phyloP scores from a whole-genome alignment of 2,888 invertebrate genomes.

The Barypeithes pellucidus region DNA sequence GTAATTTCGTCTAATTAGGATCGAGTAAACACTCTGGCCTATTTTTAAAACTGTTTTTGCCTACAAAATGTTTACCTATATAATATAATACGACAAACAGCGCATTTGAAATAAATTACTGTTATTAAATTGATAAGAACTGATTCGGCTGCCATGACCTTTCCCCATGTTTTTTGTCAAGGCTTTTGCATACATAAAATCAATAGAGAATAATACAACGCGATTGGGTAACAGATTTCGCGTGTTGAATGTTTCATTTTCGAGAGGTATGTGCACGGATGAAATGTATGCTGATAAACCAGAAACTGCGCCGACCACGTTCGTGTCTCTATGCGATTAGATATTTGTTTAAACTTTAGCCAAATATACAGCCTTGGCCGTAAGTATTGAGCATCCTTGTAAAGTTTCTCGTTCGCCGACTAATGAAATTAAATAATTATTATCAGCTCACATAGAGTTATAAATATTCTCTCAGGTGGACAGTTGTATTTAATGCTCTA shows the following conservation, averaged over 20 bases:
- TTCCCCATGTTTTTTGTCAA: conserved; percentile 37
- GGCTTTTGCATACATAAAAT: conserved; percentile 23
- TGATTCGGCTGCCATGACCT: conserved; percentile 41
- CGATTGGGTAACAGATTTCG: conserved; percentile 22
- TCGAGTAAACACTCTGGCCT: not conserved
- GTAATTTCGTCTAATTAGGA: not conserved
- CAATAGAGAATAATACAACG: not conserved
- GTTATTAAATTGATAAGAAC: conserved; percentile 33
- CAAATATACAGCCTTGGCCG: too few species aligned
- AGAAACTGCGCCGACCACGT: not conserved
- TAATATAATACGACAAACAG: not conserved
- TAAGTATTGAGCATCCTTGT: too few species aligned
- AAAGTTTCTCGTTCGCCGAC: too few species aligned
- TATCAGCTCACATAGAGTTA: too few species aligned
- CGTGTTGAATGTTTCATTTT: conserved; percentile 25
- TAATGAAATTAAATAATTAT: too few species aligned
- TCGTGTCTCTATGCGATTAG: not conserved
- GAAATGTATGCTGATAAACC: not conserved
- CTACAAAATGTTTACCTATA: conserved; percentile 7
- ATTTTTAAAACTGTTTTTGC: conserved; percentile 6
- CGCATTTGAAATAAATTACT: conserved; percentile 19
- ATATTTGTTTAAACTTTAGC: not conserved
- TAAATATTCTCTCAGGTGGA: too few species aligned
- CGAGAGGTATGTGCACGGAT: not conserved
- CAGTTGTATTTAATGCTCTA: too few species aligned